Evolutionary conservation across 2,888 invertebrate species (phyloP), one percentile per base, ranked within the genome.

Genomic region (Drosophila picticornis): DNA sequence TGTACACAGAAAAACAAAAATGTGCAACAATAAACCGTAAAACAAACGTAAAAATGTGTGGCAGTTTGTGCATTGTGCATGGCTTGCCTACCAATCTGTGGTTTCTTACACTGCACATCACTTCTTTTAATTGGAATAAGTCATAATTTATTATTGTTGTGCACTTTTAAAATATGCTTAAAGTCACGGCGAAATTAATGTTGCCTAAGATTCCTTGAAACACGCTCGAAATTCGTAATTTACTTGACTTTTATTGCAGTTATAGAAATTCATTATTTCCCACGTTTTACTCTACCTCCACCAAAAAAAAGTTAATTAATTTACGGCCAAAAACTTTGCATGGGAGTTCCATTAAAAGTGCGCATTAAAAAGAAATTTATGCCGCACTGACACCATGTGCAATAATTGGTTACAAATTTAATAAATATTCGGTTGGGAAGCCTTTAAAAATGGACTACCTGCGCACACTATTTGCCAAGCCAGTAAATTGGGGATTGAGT

Each of bases 381-480:
- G 13, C 52, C 57, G 22, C 19, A 31, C 29, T 34, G 10, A 53
- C 22, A 34, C 34, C 48, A 29, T 25, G 38, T 29, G 36, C 27
- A 56, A 40, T n/a, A 3, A 11, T 19, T 56, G 11, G n/a, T 13
- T 7, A 16, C 34, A 34, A n/a, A 58, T 60, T 65, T n/a, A 57
- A 48, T 72, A 53, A 57, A 64, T 52, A 63, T 40, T 62, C 52
- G 52, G 38, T 32, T 48, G 52, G 13, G 38, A 46, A 19, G 9
- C 10, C 29, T n/a, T 10, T 29, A 22, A 31, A 22, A 22, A 52
- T 27, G 29, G 16, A 51, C 2, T 25, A 11, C 11, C 34, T 34
- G 10, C 25, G 2, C 5, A 1, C 13, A 27, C 10, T 0, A 36
- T 34, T 55, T 50, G 6, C 16, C 27, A 5, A 13, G 46, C 31